Base-by-base conservation (phyloP, 2,888 invertebrate genomes). In the Azorinus chamasolen region DNA sequence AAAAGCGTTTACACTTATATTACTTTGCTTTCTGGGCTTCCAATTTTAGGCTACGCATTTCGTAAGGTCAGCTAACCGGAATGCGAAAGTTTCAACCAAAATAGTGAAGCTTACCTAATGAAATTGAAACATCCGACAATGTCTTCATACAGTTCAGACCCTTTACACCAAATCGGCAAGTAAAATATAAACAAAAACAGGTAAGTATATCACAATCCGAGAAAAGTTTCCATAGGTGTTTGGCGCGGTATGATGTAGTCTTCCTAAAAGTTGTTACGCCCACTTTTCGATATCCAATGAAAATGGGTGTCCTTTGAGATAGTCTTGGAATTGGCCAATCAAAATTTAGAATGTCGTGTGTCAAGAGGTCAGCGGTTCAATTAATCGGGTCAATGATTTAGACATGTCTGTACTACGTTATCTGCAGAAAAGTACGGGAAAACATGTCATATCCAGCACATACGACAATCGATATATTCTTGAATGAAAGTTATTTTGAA, bases 191-290 rank as follows among this genome's bases (percentile, higher is more conserved):
- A 4, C 4, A 10, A 32, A 32, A 32, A 32, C 10, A 10, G 32
- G 10, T 10, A 32, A 10, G 32, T 32, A 6, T 6, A 32, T 32
- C 4, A 32, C 32, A 32, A 32, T 32, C 32, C 32, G 10, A 32
- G 32, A 32, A 32, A 32, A 32, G 10, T 4, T 32, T 32, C 32
- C 32, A 10, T 6, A 37, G 63, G 45, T 45, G 86, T 85, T 88
- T 88, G 87, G 88, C 88, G 88, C 88, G 88, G 84, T 86, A 88
- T 86, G 84, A 84, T 86, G 85, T 82, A 78, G 80, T 77, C 79
- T 74, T 77, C 66, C 73, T 64, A 58, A 72, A 69, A 69, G 54
- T 51, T 57, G 73, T 57, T 71, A 79, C 87, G 83, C 86, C 87
- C 70, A 79, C 83, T 69, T 72, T 16, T 37, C 3, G 14, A 20